phyloP scores from a whole-genome alignment of 2,797 vertebrate genomes.

The Lacerta viridis region DNA sequence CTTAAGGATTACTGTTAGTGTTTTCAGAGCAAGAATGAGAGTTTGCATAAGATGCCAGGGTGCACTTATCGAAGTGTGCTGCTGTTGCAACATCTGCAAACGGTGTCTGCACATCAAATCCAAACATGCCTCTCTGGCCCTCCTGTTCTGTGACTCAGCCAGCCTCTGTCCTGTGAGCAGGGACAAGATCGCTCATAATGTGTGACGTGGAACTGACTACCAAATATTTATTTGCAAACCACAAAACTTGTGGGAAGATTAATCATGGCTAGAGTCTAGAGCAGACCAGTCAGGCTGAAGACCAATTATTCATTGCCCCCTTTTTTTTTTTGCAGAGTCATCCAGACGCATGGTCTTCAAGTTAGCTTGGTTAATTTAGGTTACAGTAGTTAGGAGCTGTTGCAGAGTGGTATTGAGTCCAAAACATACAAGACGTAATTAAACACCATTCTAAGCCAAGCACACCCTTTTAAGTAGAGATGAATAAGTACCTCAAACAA shows the following conservation, averaged over 20 bases:
- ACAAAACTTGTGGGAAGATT: constrained; percentile 15
- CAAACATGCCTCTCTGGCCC: neutral
- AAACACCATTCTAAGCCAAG: constrained; percentile 31
- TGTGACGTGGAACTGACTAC: neutral
- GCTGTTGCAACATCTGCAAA: neutral
- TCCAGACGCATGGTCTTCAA: neutral
- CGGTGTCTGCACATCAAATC: neutral
- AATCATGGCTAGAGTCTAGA: constrained; percentile 5
- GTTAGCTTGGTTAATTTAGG: constrained; percentile 24
- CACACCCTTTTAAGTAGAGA: constrained; percentile 44
- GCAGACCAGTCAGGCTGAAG: neutral
- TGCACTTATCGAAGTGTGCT: neutral
- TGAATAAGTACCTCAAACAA: constrained; percentile 39
- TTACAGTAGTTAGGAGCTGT: neutral
- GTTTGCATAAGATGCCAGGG: neutral
- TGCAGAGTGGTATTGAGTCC: constrained; percentile 24
- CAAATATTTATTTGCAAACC: constrained; percentile 6
- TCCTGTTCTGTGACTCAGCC: constrained; percentile 8
- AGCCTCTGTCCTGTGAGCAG: neutral
- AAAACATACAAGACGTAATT: constrained; percentile 41
- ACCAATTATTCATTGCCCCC: neutral
- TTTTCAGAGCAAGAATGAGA: neutral
- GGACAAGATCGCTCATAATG: constrained; percentile 17
- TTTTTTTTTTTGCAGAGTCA: constrained; percentile 23
- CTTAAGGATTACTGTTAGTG: neutral